Conservation (phyloP, 2,888 invertebrate species). For the Cataglyphis rosenhaueri region DNA sequence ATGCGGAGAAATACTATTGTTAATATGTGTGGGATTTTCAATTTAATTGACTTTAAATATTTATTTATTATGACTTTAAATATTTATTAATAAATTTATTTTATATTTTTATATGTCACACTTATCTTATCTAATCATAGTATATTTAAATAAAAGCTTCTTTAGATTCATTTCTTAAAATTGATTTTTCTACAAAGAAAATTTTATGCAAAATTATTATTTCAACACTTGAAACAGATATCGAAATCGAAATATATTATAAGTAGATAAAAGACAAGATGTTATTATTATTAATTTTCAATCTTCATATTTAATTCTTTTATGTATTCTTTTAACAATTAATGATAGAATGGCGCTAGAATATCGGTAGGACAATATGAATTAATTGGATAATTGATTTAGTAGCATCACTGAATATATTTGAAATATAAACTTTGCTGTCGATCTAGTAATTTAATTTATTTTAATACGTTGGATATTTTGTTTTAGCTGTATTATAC, state of each 20-base stretch:
- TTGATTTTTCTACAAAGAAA: not conserved
- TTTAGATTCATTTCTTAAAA: not conserved
- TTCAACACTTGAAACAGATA: not conserved
- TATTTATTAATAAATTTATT: not conserved
- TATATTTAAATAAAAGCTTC: not conserved
- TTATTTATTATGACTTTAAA: not conserved
- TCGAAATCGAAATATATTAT: not conserved
- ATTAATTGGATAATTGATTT: conserved; percentile 30
- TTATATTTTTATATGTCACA: not conserved
- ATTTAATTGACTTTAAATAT: not conserved
- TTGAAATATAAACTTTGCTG: conserved; percentile 32
- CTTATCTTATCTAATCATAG: not conserved
- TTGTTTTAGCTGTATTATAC: not conserved
- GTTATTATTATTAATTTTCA: conserved; percentile 12
- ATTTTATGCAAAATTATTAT: not conserved
- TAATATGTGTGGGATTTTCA: not conserved
- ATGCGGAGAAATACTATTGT: not conserved
- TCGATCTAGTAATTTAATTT: conserved; percentile 4
- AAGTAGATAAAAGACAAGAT: not conserved
- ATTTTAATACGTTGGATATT: conserved; percentile 9
- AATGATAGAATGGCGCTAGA: conserved; percentile 17
- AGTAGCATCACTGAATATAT: conserved; percentile 6
- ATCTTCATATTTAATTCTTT: not conserved
- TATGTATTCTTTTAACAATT: not conserved
- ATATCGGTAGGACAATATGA: not conserved